Evolutionary conservation across 2,797 vertebrate genomes (phyloP).

Genomic region (Acipenser ruthenus): DNA sequence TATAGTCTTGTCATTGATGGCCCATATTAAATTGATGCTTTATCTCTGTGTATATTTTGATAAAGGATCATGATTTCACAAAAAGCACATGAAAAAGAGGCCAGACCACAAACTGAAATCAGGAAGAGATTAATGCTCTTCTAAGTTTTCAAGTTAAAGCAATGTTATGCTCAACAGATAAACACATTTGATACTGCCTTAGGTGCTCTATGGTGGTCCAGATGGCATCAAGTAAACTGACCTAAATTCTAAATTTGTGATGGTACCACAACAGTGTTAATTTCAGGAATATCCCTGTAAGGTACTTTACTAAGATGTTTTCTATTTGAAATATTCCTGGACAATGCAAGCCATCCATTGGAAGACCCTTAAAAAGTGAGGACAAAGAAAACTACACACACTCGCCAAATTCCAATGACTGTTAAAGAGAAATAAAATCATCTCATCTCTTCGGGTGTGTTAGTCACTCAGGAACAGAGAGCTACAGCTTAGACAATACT

Average conservation of each 20-base stretch:
- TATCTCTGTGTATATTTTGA: neutral
- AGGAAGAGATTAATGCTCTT: constrained; percentile 8
- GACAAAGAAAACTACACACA: neutral
- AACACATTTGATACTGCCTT: constrained; percentile 9
- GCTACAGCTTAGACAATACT: too few species aligned
- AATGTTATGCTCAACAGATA: constrained; percentile 6
- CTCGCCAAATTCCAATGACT: neutral
- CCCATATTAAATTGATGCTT: neutral
- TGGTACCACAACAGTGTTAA: neutral
- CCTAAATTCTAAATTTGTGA: neutral
- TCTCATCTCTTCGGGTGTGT: too few species aligned
- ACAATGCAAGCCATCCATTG: too few species aligned
- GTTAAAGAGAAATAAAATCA: neutral
- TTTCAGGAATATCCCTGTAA: neutral
- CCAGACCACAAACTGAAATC: constrained; percentile 2
- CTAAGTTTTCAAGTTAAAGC: neutral
- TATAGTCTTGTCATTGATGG: too few species aligned
- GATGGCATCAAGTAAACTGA: constrained; percentile 9
- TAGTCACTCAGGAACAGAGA: too few species aligned
- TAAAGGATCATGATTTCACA: neutral
- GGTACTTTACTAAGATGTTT: neutral
- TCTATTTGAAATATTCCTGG: neutral
- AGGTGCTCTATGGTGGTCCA: constrained; percentile 7
- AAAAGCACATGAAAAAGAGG: neutral
- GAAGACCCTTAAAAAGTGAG: neutral